These are phyloP conservation scores for Pinna nobilis DNA, from an alignment of 1,140 invertebrate genomes.

Conservation along the genomic window DNA sequence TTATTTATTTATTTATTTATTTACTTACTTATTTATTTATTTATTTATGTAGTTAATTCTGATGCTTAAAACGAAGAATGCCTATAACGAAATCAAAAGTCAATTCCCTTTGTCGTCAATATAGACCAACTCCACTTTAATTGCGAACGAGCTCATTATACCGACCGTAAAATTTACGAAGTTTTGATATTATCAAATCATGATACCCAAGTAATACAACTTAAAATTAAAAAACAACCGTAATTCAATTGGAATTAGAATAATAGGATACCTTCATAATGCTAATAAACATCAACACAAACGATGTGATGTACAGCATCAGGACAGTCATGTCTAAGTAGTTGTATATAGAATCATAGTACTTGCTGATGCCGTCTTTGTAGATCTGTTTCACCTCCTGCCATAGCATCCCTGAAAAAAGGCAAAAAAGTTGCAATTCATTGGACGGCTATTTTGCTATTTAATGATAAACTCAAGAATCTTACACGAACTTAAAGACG, in stretches of 20 bases:
- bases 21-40: too few relatives aligned
- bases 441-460: not conserved
- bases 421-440: not conserved
- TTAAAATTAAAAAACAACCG: too few relatives aligned
- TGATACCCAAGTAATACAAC: too few relatives aligned
- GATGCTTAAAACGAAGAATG: too few relatives aligned
- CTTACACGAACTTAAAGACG: not conserved
- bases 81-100: too few relatives aligned
- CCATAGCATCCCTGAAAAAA: slow-evolving; percentile 66
- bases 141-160: too few relatives aligned
- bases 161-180: too few relatives aligned
- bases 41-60: too few relatives aligned
- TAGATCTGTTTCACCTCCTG: slow-evolving; percentile 73
- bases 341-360: slow-evolving; percentile 71
- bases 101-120: too few relatives aligned
- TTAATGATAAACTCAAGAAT: not conserved
- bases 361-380: slow-evolving; percentile 62
- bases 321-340: slow-evolving; percentile 68
- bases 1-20: too few relatives aligned
- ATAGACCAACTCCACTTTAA: too few relatives aligned
- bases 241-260: not conserved
- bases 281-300: slow-evolving; percentile 61
- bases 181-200: too few relatives aligned
- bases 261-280: slow-evolving; percentile 56
- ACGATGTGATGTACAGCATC: slow-evolving; percentile 69